Base-by-base conservation (phyloP, 2,113 vertebrate genomes). In the Centropus unirufus region DNA sequence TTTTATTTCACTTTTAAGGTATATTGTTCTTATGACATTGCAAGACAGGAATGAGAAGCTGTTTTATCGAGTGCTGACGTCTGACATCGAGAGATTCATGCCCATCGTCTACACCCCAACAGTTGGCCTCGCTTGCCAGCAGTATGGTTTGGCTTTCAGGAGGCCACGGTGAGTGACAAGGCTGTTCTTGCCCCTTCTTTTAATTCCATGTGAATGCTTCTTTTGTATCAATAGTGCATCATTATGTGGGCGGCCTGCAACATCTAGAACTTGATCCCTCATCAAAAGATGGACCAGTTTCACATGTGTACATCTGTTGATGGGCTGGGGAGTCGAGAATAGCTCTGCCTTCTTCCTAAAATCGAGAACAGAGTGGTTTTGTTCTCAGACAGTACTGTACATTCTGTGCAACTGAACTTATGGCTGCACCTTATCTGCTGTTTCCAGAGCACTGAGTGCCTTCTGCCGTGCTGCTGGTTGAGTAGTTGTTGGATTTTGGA, bases 21-120 rank as follows among this genome's bases (percentile, higher is more conserved):
- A 99, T 92, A 99, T 99, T 96, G 97, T 99, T 83, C 98, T 99
- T 82, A 99, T 99, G 99, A 99, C 99, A 1, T 98, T 99, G 68
- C 99, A 99, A 98, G 99, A 99, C 97, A 98, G 99, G 90, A 99
- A 99, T 5, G 99, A 99, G 97, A 99, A 99, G 97, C 98, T 99
- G 36, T 99, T 99, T 95, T 99, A 99, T 94, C 98, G 99, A 20
- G 92, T 99, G 95, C 97, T 99, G 92, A 99, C 99, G 7, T 99
- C 99, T 0, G 98, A 99, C 59, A 98, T 99, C 0, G 99, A 99
- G 96, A 98, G 98, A 94, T 99, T 99, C 97, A 99, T 99, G 99
- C 99, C 99, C 30, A 99, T 99, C 1, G 99, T 99, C 57, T 99
- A 99, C 91, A 99, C 99, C 1, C 99, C 99, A 52, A 99, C 99